These are phyloP conservation scores for Sitta europaea DNA, from an alignment of 2,113 vertebrate species.

Conservation along the genomic window DNA sequence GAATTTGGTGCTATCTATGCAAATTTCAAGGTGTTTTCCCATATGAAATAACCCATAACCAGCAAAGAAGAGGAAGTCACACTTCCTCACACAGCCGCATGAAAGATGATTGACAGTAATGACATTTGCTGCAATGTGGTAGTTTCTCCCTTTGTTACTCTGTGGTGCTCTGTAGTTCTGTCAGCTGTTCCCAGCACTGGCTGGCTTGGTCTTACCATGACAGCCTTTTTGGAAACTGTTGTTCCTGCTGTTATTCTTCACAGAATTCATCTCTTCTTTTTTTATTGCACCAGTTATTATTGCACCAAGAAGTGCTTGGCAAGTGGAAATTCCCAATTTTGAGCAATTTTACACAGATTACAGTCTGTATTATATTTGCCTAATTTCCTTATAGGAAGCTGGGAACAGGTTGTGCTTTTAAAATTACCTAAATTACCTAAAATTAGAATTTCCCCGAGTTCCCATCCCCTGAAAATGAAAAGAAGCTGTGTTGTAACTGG, in stretches of 20 bases:
- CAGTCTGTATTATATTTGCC: background rate
- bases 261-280: background rate
- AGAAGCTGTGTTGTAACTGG: background rate
- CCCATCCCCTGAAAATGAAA: background rate
- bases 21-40: conserved; percentile 11
- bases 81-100: background rate
- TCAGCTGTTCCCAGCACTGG: background rate
- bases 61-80: conserved; percentile 33
- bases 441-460: background rate
- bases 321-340: background rate
- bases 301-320: background rate
- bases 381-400: background rate
- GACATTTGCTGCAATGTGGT: background rate
- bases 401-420: background rate
- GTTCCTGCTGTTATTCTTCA: background rate
- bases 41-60: background rate
- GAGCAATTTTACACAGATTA: background rate
- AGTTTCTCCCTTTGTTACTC: background rate
- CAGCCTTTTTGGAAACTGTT: conserved; percentile 1
- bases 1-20: background rate
- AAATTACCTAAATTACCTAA: background rate
- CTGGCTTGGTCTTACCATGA: background rate
- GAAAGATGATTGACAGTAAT: background rate
- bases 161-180: background rate
- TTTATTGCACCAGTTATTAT: background rate